Base-by-base conservation (phyloP, 2,797 vertebrate species). In the Cetoscarus ocellatus region DNA sequence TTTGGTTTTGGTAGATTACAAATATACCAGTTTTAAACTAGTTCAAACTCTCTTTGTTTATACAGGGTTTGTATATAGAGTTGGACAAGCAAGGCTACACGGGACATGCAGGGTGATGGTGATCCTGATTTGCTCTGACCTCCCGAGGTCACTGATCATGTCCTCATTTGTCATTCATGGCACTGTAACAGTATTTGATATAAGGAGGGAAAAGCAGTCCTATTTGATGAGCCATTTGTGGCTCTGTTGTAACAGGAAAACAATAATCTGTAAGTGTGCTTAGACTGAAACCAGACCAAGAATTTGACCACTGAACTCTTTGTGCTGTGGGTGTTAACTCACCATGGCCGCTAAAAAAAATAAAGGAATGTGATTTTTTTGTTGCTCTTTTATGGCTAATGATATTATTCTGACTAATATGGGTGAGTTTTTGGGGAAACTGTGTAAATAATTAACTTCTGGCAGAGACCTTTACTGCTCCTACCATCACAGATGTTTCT, bases 51-150 rank as follows among this genome's bases (percentile, higher is more conserved):
- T 15, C 15, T 4, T 17, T 7, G 15, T 47, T n/a, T n/a, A 7
- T 15, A 8, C 15, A n/a, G 5, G 6, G 15, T 1, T n/a, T 47
- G 7, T n/a, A 47, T 47, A 1, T 5, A 7, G 14, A 7, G 45
- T n/a, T 15, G n/a, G 45, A 47, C 45, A 47, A 8, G 18, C 3
- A 9, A 49, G n/a, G 47, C 47, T 63, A 43, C 13, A 52, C 12
- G 10, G n/a, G 47, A 54, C 54, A 48, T 72, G 48, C 36, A 6
- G 43, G 50, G 61, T 10, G 6, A 62, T 52, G 47, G 61, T 81
- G 84, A 85, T 77, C 5, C 43, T 87, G 73, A 86, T 84, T 49
- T 64, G 78, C 14, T 75, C 54, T 50, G 81, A 77, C 60, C 71
- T 62, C 64, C 3, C 54, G 59, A 61, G 86, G 80, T 88, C 85